Conservation (phyloP, 2,888 invertebrate genomes). For the Clusia tigrina region DNA sequence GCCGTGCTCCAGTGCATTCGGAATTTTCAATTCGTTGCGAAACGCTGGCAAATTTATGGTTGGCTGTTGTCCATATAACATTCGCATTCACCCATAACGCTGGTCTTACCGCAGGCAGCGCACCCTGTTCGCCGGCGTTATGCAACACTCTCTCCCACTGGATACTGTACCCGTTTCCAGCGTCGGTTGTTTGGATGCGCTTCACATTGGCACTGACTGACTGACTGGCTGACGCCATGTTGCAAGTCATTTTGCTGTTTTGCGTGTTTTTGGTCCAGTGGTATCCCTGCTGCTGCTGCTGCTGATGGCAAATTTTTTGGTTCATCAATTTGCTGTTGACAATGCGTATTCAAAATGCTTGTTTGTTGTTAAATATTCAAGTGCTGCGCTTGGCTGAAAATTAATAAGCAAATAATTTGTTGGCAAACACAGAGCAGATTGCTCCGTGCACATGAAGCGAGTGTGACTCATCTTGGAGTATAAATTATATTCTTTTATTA, state of each 20-base stretch:
- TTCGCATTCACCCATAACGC: background rate
- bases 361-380: background rate
- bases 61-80: too few species aligned
- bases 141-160: background rate
- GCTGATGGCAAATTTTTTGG: conserved; percentile 13
- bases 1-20: conserved; percentile 19
- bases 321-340: conserved; percentile 20
- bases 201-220: background rate
- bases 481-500: too few species aligned
- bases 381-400: background rate
- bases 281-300: conserved; percentile 7
- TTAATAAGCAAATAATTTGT: background rate
- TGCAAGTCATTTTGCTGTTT: conserved; percentile 12
- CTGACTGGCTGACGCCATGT: background rate
- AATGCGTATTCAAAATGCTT: background rate
- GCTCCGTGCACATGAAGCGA: too few species aligned
- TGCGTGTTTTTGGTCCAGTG: background rate
- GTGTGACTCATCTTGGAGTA: too few species aligned
- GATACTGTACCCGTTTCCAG: background rate
- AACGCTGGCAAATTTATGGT: conserved; percentile 17
- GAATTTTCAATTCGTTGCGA: conserved; percentile 21
- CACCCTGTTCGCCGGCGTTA: too few species aligned
- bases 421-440: too few species aligned
- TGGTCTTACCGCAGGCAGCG: background rate
- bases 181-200: background rate